phyloP scores from a whole-genome alignment of 1,140 invertebrate genomes.

The Nasonia vitripennis region DNA sequence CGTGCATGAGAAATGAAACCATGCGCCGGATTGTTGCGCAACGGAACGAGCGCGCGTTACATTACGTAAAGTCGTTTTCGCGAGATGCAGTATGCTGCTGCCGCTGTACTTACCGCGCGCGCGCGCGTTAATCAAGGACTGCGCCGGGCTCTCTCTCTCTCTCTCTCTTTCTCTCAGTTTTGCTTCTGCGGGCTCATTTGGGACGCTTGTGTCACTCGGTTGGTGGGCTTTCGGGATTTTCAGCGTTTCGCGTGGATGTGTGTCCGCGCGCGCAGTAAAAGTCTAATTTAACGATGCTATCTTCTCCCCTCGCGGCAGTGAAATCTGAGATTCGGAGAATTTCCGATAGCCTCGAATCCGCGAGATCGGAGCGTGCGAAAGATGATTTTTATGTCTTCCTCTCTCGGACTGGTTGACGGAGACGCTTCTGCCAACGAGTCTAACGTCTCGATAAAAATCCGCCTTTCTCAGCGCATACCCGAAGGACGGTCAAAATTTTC shows the following conservation, averaged over 20 bases:
- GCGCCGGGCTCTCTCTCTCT: no score
- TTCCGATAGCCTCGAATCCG: background rate
- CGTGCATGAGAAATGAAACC: constrained; percentile 46
- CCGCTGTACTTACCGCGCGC: no score
- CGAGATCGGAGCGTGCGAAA: background rate
- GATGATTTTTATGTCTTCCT: background rate
- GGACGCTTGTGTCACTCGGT: no score
- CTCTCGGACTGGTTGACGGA: background rate
- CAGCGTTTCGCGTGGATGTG: background rate
- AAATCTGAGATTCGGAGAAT: no score
- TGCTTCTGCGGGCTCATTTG: no score
- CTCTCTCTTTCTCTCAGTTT: no score
- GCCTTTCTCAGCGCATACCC: no score
- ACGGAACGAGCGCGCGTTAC: constrained; percentile 5
- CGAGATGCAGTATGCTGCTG: background rate
- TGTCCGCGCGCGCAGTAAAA: no score
- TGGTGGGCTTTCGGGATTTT: no score
- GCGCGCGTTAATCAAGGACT: background rate
- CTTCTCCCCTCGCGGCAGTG: no score
- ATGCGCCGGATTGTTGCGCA: constrained; percentile 24
- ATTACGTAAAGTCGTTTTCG: constrained; percentile 35
- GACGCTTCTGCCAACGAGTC: background rate
- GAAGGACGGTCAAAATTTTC: no score
- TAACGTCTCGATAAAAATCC: background rate
- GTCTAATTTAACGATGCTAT: no score